phyloP scores from a whole-genome alignment of 2,888 invertebrate species.

The Reticulitermes lucifugus region DNA sequence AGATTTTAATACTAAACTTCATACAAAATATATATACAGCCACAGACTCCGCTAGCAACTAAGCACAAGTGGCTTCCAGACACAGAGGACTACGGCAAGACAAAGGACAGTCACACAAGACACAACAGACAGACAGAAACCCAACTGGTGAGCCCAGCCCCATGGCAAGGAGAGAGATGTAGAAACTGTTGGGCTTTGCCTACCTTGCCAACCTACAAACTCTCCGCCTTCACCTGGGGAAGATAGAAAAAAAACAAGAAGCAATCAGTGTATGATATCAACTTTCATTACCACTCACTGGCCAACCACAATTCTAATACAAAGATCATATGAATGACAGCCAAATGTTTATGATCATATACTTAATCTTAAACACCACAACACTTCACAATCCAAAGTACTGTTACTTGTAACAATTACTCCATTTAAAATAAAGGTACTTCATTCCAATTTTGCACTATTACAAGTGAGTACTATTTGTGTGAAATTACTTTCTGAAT shows the following conservation, averaged over 20 bases:
- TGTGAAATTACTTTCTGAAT: background rate
- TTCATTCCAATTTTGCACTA: background rate
- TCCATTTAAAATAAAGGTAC: no score
- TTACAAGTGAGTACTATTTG: background rate
- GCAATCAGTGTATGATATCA: slow-evolving; percentile 51
- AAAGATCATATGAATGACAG: background rate
- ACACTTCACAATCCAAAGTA: background rate
- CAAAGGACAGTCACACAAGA: background rate
- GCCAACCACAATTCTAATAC: background rate
- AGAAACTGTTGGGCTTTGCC: slow-evolving; percentile 63
- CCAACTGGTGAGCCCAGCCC: slow-evolving; percentile 29
- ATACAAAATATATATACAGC: no score
- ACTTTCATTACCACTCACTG: slow-evolving; percentile 47
- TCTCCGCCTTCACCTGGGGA: slow-evolving; percentile 81
- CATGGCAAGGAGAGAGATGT: slow-evolving; percentile 47
- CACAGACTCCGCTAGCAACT: background rate
- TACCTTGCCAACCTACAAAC: slow-evolving; percentile 83
- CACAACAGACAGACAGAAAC: background rate
- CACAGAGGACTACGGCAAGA: background rate
- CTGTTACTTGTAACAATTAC: no score
- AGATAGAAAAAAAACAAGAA: slow-evolving; percentile 65
- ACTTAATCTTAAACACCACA: background rate
- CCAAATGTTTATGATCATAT: background rate
- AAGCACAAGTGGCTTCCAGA: background rate
- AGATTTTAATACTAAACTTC: no score